These are phyloP conservation scores for Esperia sulphurella DNA, from an alignment of 2,888 invertebrate genomes.

Conservation along the genomic window DNA sequence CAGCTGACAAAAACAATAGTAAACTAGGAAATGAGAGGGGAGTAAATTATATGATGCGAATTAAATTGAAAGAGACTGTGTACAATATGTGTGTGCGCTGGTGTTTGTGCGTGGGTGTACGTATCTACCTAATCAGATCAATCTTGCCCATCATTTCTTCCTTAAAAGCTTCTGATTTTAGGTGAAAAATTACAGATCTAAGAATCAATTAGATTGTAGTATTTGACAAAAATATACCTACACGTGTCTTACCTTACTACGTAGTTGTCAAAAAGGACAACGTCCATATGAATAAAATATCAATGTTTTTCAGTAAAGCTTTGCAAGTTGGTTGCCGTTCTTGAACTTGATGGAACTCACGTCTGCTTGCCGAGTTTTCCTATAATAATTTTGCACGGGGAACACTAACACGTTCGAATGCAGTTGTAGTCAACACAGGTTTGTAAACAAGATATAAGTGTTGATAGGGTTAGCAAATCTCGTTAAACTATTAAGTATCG, in stretches of 20 bases:
- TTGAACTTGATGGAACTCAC: constrained; percentile 13
- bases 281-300: constrained; percentile 14
- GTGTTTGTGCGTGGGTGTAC: no score
- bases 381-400: constrained; percentile 5
- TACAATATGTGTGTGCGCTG: no score
- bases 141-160: no score
- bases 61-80: no score
- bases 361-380: constrained; percentile 1
- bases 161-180: no score
- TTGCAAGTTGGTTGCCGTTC: constrained; percentile 14
- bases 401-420: constrained; percentile 9
- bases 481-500: constrained; percentile 26
- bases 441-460: no score
- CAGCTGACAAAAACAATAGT: no score
- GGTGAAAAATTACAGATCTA: no score
- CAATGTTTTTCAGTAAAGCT: constrained; percentile 13
- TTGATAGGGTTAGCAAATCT: constrained; percentile 6
- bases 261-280: constrained; percentile 4
- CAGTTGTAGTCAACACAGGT: background rate
- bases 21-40: no score
- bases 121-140: no score
- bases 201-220: background rate
- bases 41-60: no score
- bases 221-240: background rate
- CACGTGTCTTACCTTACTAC: background rate